Evolutionary conservation across 2,113 vertebrate species (phyloP), one percentile per base, ranked within the genome.

Genomic region (Thamnophis sirtalis): DNA sequence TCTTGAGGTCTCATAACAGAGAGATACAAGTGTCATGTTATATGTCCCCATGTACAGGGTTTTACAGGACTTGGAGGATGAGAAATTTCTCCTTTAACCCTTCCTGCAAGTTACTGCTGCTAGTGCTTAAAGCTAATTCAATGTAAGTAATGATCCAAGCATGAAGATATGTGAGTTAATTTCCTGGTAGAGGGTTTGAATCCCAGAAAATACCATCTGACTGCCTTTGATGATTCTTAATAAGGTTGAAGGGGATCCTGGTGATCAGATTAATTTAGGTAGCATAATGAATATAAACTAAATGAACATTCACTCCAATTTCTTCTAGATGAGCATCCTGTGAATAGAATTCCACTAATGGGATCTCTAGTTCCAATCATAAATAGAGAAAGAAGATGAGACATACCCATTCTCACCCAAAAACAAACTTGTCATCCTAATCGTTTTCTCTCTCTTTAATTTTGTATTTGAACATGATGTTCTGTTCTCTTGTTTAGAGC

Each of bases 381-480:
- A 50, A 80, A 80, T 43, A 80, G 73, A 38, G 73, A 80, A 38
- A 80, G 17, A 80, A 38, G 73, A 80, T 38, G 7, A 80, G 6
- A 21, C 33, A 43, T 38, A 21, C 17, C 33, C 68, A 80, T 80
- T 38, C 68, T 38, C 7, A 19, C 33, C 33, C 33, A 43, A 80
- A 80, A 80, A 80, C 7, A 19, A 80, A 43, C 15, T 80, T 80
- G 33, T 43, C 73, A 43, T 80, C 73, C 19, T 43, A 43, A 21
- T 80, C 7, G 13, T 73, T 73, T 21, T 80, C 7, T 80, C 33
- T 38, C 17, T 80, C 33, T 55, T 54, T 17, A 55, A 10, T 28
- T 89, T 88, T 84, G 0, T 50, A 60, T 22, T 58, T n/a, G 93
- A 92, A 92, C 84, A 94, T 84, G 3, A 80, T 43, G 73, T 43